Evolutionary conservation across 2,797 vertebrate species (phyloP).

Genomic region (Leuciscus waleckii): DNA sequence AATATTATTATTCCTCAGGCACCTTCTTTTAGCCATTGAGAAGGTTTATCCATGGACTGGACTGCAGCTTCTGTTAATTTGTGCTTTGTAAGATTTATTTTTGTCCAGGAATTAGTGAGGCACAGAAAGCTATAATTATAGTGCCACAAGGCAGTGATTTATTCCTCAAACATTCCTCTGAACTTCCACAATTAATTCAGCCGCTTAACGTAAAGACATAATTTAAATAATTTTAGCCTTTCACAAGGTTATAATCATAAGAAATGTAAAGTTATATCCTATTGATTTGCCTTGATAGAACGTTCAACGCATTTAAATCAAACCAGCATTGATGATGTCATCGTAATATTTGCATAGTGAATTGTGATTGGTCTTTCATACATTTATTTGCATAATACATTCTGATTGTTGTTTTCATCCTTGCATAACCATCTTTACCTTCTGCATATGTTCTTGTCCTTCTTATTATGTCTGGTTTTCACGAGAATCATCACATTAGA

Average conservation of each 20-base stretch:
- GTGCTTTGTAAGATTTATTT: background rate
- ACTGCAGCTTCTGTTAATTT: background rate
- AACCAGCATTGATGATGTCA: background rate
- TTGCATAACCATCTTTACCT: background rate
- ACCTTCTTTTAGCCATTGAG: slow-evolving; percentile 15
- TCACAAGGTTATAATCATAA: background rate
- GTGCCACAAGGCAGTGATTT: background rate
- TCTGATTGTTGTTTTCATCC: background rate
- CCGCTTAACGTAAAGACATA: too few species aligned
- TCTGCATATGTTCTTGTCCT: too few species aligned
- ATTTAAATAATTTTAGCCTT: background rate
- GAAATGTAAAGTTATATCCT: too few species aligned
- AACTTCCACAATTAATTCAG: slow-evolving; percentile 2
- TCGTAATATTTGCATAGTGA: background rate
- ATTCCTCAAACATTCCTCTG: background rate
- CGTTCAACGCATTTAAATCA: background rate
- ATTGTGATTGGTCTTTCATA: background rate
- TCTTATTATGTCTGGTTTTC: background rate
- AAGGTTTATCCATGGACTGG: background rate
- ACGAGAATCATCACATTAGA: background rate
- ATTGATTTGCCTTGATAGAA: background rate
- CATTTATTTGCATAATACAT: background rate
- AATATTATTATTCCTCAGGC: slow-evolving; percentile 5
- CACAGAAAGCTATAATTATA: slow-evolving; percentile 6
- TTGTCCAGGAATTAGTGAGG: slow-evolving; percentile 8